Percentiles rank a stretch among this genome's conserved stretches.
Conservation (phyloP, 2,797 vertebrate genomes). For the Cossypha polioptera region DNA sequence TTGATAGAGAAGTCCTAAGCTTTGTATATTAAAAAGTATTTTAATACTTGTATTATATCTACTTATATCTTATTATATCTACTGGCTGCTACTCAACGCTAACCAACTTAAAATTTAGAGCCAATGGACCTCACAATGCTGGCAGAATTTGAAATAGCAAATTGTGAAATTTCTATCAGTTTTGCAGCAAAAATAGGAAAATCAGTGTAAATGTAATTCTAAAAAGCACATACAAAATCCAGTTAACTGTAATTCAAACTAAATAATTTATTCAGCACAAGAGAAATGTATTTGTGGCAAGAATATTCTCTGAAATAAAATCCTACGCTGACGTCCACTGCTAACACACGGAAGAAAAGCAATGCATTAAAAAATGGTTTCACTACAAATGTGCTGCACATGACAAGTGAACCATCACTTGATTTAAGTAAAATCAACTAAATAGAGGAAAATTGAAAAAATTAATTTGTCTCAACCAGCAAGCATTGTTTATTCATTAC, state of each 20-base stretch:
- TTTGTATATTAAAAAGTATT: background rate
- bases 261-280: background rate
- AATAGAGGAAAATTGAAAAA: background rate
- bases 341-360: background rate
- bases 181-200: background rate
- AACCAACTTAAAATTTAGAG: background rate
- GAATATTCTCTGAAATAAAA: background rate
- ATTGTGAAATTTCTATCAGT: background rate
- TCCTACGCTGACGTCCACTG: background rate
- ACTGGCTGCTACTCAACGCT: background rate
- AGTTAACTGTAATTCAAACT: background rate
- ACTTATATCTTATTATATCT: background rate
- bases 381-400: background rate
- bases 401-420: background rate
- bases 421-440: background rate
- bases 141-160: background rate
- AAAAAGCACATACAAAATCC: background rate
- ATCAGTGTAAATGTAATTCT: background rate
- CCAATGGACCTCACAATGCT: background rate
- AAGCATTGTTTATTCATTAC: background rate
- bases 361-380: background rate
- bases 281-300: background rate
- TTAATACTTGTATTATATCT: background rate
- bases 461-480: background rate
- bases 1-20: background rate